Evolutionary conservation across 2,888 invertebrate species (phyloP).

Genomic region (Odontocerum albicorne): DNA sequence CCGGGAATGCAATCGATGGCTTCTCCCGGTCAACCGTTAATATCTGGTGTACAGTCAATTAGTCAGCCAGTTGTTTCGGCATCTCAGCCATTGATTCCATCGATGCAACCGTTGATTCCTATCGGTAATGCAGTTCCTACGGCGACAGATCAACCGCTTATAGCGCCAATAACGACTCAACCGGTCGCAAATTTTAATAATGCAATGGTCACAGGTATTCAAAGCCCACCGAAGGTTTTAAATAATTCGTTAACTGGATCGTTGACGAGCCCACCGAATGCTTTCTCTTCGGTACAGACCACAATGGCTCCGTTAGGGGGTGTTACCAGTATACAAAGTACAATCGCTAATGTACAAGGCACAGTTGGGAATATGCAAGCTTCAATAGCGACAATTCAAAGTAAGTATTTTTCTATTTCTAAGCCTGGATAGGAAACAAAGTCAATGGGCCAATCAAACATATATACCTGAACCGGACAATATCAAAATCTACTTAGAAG

Average conservation of each 20-base stretch:
- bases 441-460: too few species aligned
- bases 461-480: too few species aligned
- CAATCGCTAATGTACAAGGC: slow-evolving; percentile 3
- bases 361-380: slow-evolving; percentile 3
- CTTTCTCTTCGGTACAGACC: neutral
- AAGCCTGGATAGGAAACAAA: too few species aligned
- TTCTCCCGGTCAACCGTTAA: slow-evolving; percentile 1
- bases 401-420: neutral
- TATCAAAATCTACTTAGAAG: too few species aligned
- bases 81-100: slow-evolving; percentile 32
- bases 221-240: slow-evolving; percentile 48
- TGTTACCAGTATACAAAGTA: slow-evolving; percentile 4
- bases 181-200: slow-evolving; percentile 44
- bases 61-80: slow-evolving; percentile 35
- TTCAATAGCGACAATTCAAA: neutral
- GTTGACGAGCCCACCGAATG: neutral
- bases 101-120: slow-evolving; percentile 23
- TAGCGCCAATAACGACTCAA: slow-evolving; percentile 23
- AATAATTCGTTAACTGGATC: neutral
- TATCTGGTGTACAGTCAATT: slow-evolving; percentile 11
- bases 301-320: slow-evolving; percentile 1
- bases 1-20: slow-evolving; percentile 38
- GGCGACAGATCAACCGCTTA: slow-evolving; percentile 25
- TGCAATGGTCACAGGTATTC: slow-evolving; percentile 44
- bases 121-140: slow-evolving; percentile 36